Evolutionary conservation across 2,113 vertebrate species (phyloP).

Genomic region (Osmerus mordax): DNA sequence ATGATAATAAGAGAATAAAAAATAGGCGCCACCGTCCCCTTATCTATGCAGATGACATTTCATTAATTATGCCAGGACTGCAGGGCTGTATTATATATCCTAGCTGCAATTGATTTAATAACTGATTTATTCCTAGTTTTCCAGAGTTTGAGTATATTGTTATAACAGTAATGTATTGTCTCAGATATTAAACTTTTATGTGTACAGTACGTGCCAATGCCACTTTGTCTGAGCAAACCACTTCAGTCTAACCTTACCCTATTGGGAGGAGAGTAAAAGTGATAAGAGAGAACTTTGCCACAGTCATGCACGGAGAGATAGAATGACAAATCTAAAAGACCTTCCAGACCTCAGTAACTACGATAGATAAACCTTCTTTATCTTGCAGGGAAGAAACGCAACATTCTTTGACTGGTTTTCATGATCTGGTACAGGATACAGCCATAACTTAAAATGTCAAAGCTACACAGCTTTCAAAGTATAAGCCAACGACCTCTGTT

Average conservation of each 20-base stretch:
- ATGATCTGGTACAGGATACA: constrained; percentile 16
- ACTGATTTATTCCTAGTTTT: neutral
- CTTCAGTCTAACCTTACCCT: neutral
- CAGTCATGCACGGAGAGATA: neutral
- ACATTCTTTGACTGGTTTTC: neutral
- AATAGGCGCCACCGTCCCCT: neutral
- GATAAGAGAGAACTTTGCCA: neutral
- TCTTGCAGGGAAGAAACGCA: neutral
- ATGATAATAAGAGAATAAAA: neutral
- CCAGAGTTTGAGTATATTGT: neutral
- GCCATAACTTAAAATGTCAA: constrained; percentile 50
- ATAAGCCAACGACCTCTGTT: constrained; percentile 21
- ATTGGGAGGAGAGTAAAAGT: neutral
- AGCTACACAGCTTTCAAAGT: constrained; percentile 19
- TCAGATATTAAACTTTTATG: neutral
- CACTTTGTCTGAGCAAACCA: neutral
- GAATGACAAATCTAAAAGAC: constrained; percentile 11
- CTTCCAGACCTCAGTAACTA: constrained; percentile 37
- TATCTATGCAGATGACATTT: constrained; percentile 7
- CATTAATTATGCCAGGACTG: constrained; percentile 2
- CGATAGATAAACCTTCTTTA: neutral
- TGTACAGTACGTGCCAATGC: too few relatives aligned
- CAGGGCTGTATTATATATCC: neutral
- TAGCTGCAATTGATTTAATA: neutral
- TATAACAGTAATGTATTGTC: neutral